A percentile compares a stretch with the other conserved stretches of the same genome.
Conservation (phyloP, 23 tunicate genomes). For the Ascidia mentula region DNA sequence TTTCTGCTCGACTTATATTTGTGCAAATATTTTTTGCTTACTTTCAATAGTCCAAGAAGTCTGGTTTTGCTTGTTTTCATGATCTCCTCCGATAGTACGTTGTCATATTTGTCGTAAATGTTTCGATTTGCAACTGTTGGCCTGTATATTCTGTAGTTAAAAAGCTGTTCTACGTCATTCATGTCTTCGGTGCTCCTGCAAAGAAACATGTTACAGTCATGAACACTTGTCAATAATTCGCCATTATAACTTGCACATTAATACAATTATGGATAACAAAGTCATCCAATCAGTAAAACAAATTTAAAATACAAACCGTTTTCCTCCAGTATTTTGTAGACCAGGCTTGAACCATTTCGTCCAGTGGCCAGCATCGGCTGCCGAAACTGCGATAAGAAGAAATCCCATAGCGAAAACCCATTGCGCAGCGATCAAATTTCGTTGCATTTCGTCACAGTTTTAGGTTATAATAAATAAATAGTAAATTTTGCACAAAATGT, state of each 20-base stretch:
- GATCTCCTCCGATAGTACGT: not conserved
- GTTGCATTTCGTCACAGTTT: not conserved
- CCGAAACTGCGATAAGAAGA: not conserved
- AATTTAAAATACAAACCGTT: not conserved
- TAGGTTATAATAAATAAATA: too few relatives aligned
- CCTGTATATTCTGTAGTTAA: not conserved
- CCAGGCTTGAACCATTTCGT: slow-evolving; percentile 15
- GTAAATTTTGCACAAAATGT: too few relatives aligned
- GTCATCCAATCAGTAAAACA: too few relatives aligned
- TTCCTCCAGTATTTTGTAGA: slow-evolving; percentile 3
- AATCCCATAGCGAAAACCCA: slow-evolving; percentile 1
- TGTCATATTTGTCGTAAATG: not conserved
- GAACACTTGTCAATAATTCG: not conserved
- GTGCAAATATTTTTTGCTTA: not conserved
- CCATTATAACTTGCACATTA: too few relatives aligned
- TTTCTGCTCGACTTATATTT: not conserved
- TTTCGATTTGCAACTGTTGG: not conserved
- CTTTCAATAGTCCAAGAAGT: not conserved
- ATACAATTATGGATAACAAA: too few relatives aligned
- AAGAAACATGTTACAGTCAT: not conserved
- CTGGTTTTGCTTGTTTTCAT: not conserved
- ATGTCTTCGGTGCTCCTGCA: not conserved
- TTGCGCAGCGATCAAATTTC: not conserved
- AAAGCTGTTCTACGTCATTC: not conserved
- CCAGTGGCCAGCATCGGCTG: not conserved